Base-by-base conservation (phyloP, 2,113 vertebrate species). In the Coptodon bakossiorum region DNA sequence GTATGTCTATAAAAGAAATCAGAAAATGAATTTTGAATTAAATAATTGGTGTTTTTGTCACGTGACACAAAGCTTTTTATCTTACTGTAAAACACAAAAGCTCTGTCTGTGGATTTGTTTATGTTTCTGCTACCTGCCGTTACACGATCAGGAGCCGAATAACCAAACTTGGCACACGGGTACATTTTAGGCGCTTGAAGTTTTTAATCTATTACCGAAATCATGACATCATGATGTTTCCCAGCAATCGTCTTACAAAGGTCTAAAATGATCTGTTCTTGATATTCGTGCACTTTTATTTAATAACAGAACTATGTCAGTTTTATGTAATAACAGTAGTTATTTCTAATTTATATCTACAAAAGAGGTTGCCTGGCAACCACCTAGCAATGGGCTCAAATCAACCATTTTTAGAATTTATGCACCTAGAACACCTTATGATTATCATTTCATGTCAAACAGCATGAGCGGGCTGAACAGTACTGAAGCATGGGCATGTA, bases 391-490 rank as follows among this genome's bases (percentile, higher is more conserved):
- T 17, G 5, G 22, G 22, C 14, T 48, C 9, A 73, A 1, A 73
- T 73, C 22, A 73, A 0, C 68, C 68, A 10, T 27, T 73, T 73
- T 73, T 76, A 76, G 68, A 17, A 76, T 76, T 76, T 76, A 11
- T 0, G 0, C 9, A 48, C 0, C 14, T 48, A 29, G 68, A 76
- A 48, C 14, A 5, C 14, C 9, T 76, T 19, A 50, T 31, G 40
- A 48, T 76, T 76, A 48, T 76, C 16, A 50, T 50, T 76, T 76
- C 6, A 76, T 11, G 4, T 7, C 24, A 48, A 76, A 19, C 43
- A 76, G 24, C 71, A 5, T 1, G 16, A 76, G 27, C 6, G 7
- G 14, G 43, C 14, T 17, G 24, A 76, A 48, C 71, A 29, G 40
- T 76, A 48, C 0, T 76, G 40, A 48, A 73, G 13, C 68, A 48